Percentiles rank a stretch among this genome's conserved stretches.
phyloP scores from a whole-genome alignment of 2,113 vertebrate species.

The Symphodus melops region DNA sequence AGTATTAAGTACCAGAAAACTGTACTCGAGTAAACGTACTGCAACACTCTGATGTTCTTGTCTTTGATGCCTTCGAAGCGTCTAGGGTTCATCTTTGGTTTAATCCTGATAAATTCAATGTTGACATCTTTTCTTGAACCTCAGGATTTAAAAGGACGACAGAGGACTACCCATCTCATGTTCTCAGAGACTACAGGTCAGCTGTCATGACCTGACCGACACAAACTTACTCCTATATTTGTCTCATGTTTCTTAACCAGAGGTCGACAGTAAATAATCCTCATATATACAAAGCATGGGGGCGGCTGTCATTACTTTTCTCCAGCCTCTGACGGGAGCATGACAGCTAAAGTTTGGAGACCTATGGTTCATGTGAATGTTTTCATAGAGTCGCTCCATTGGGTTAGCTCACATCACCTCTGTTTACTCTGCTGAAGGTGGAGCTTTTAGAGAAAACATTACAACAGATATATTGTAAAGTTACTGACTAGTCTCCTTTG shows the following conservation, averaged over 20 bases:
- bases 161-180: too few species aligned
- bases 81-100: background rate
- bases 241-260: background rate
- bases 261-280: background rate
- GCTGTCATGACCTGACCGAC: background rate
- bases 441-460: slow-evolving; percentile 1
- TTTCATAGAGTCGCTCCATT: background rate
- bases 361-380: background rate
- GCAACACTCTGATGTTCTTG: background rate
- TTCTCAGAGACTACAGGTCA: background rate
- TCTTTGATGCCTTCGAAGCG: background rate
- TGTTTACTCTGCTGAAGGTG: background rate
- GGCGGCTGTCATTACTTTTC: background rate
- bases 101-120: background rate
- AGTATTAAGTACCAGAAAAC: too few species aligned
- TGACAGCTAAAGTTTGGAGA: background rate
- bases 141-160: background rate
- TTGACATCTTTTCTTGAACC: background rate
- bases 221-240: background rate
- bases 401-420: background rate
- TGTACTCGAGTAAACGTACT: too few species aligned
- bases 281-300: background rate
- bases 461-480: background rate
- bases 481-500: background rate
- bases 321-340: background rate